Evolutionary conservation across 53 echinoderm and acorn worm genomes (phyloP).

Genomic region (Glandiceps talaboti): DNA sequence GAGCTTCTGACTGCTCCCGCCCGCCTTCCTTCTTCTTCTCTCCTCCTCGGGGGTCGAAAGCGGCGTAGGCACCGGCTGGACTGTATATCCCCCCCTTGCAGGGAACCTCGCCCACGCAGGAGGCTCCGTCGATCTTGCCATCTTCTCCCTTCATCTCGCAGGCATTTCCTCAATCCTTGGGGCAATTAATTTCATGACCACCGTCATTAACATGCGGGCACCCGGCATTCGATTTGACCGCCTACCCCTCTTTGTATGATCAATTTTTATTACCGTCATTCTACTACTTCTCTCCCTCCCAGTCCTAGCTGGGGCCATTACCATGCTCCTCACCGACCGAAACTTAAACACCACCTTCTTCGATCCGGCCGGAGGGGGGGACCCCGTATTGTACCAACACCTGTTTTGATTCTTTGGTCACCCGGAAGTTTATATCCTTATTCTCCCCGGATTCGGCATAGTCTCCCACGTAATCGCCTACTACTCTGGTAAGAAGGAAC

Average conservation of each 20-base stretch:
- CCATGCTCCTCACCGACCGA: constrained; percentile 59
- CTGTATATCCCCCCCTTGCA: constrained; percentile 55
- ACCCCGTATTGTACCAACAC: constrained; percentile 60
- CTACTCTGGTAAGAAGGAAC: constrained; percentile 53
- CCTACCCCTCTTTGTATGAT: constrained; percentile 47
- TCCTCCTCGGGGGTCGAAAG: constrained; percentile 58
- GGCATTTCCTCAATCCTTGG: constrained; percentile 62
- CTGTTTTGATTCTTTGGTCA: constrained; percentile 71
- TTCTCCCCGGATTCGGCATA: constrained; percentile 63
- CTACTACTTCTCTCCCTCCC: constrained; percentile 34
- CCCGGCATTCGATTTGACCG: constrained; percentile 56
- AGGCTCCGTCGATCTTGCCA: constrained; percentile 53
- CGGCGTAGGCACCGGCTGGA: constrained; percentile 64
- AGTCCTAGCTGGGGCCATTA: constrained; percentile 56
- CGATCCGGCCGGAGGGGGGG: constrained; percentile 64
- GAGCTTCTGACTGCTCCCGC: constrained; percentile 65
- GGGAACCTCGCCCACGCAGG: constrained; percentile 47
- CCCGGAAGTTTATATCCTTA: constrained; percentile 68
- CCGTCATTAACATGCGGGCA: constrained; percentile 60
- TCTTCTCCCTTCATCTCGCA: constrained; percentile 51
- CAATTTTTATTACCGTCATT: constrained; percentile 36
- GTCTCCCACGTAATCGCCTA: constrained; percentile 54
- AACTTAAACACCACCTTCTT: constrained; percentile 63
- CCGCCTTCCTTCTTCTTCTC: constrained; percentile 40
- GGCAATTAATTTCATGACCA: constrained; percentile 62